Evolutionary conservation across 2,113 vertebrate genomes (phyloP), one percentile per base, ranked within the genome.

Genomic region (Rhea americana): DNA sequence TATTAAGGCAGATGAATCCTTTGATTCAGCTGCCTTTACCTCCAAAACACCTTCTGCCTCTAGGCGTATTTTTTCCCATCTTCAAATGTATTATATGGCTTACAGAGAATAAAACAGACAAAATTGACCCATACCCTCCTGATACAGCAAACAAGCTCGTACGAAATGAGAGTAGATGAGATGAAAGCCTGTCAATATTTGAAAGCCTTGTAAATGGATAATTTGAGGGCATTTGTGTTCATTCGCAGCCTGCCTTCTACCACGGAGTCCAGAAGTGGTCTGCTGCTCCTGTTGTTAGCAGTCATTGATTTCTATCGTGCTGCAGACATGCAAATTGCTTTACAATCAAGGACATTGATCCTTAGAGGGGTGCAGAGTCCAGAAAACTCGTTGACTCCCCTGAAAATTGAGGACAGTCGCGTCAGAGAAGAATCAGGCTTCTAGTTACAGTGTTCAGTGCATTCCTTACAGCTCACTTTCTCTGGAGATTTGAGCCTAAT

Each of bases 41-140:
- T 95, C 58, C 59, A 94, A 35, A 35, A 7, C 78, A 70, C 50
- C 81, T 84, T 55, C 74, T 89, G 62, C 53, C 37, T 82, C 41
- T 73, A 12, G 19, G 30, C 47, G 55, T 59, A 65, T 62, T 86
- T 89, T 50, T 87, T 58, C 21, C 58, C 55, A 13, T 79, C 83
- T 90, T 94, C 74, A 91, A 35, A 96, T 87, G 62, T 39, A 77
- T 55, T 70, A 21, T 73, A 21, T 84, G 66, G 80, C 89, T 93
- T 91, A 51, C 1, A 73, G 84, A 32, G 74, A 91, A 93, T 75
- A 93, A 91, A 95, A 89, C 86, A 85, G 94, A 96, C 45, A 94
- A 87, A 76, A 92, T 26, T 58, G 78, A 91, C 28, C 88, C 55
- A 20, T 79, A 30, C 41, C 19, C 74, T 91, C 85, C 68, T 82